Evolutionary conservation across 2,888 invertebrate genomes (phyloP).

Genomic region (Altica lythri): DNA sequence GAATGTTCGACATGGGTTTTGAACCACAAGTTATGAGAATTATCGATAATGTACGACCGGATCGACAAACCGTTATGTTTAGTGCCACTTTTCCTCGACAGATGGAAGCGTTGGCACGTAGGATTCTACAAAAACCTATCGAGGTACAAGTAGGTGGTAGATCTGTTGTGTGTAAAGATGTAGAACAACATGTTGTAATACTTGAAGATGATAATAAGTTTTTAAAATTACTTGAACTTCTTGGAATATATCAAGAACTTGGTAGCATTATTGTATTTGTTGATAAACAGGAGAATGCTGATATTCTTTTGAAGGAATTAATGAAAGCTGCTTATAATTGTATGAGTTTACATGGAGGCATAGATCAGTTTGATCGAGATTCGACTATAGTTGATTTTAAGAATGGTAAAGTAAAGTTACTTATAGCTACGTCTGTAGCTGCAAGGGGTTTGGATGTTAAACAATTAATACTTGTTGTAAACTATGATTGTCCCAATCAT

Average conservation of each 20-base stretch:
- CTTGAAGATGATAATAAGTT: conserved; percentile 97
- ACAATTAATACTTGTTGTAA: conserved; percentile 94
- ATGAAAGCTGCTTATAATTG: conserved; percentile 97
- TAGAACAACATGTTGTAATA: conserved; percentile 92
- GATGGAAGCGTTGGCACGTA: conserved; percentile 96
- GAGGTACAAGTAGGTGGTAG: conserved; percentile 93
- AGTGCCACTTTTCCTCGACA: conserved; percentile 98
- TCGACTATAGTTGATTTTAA: conserved; percentile 98
- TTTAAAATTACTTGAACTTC: conserved; percentile 93
- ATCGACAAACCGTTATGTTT: conserved; percentile 98
- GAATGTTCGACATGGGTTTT: conserved; percentile 99
- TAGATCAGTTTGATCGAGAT: conserved; percentile 99
- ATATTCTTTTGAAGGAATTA: conserved; percentile 87
- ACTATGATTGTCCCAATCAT: conserved; percentile 99
- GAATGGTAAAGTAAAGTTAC: conserved; percentile 78
- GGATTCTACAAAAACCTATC: conserved; percentile 91
- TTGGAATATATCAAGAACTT: conserved; percentile 90
- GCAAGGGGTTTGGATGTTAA: conserved; percentile 99
- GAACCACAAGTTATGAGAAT: conserved; percentile 97
- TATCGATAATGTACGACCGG: conserved; percentile 95
- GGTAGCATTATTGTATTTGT: conserved; percentile 97
- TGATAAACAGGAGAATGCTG: conserved; percentile 97
- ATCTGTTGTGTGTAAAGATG: conserved; percentile 96
- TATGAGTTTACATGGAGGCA: conserved; percentile 97
- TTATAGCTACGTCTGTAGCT: conserved; percentile 98